These are phyloP conservation scores for Melanophora roralis DNA, from an alignment of 2,888 invertebrate species.

Conservation along the genomic window DNA sequence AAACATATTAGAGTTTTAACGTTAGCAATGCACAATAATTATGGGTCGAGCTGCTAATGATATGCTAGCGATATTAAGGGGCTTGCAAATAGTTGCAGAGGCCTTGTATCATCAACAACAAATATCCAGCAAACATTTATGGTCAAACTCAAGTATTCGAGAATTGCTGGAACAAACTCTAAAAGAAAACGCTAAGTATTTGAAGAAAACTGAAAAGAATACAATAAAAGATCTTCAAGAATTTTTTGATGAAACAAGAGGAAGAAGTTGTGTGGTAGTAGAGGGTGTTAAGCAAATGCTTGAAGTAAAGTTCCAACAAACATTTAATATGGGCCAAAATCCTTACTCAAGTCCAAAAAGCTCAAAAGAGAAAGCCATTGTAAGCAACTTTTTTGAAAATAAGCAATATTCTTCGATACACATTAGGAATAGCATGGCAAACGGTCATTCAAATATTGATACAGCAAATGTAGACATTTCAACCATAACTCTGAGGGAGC, in stretches of 20 bases:
- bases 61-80: conserved; percentile 82
- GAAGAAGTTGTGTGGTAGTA: conserved; percentile 83
- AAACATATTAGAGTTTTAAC: no score
- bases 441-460: conserved; percentile 64
- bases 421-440: neutral
- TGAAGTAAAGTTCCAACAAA: conserved; percentile 63
- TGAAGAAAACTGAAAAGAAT: conserved; percentile 67
- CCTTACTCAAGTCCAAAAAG: neutral
- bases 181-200: conserved; percentile 65
- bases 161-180: conserved; percentile 74
- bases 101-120: conserved; percentile 83
- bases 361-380: neutral
- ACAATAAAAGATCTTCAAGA: conserved; percentile 73
- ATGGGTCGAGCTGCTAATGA: conserved; percentile 80
- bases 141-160: conserved; percentile 85
- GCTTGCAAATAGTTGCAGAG: conserved; percentile 83
- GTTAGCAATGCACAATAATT: no score
- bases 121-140: conserved; percentile 80
- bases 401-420: neutral
- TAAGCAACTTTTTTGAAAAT: neutral
- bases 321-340: conserved; percentile 65
- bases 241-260: conserved; percentile 80
- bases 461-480: conserved; percentile 75
- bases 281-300: conserved; percentile 84
- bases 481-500: conserved; percentile 74